Conservation (phyloP, 2,888 invertebrate species). For the Eilema depressum region DNA sequence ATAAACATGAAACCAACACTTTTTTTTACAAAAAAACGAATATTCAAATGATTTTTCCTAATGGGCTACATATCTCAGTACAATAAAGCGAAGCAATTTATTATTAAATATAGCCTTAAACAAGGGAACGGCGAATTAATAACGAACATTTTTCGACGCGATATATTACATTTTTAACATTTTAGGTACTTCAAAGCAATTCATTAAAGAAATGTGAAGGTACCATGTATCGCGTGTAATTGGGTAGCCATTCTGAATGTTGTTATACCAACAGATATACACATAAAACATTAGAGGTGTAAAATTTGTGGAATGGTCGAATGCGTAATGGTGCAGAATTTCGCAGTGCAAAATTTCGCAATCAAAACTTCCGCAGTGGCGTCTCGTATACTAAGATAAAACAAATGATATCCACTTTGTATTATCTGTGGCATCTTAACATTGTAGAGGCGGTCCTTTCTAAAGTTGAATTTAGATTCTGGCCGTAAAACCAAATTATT, state of each 20-base stretch:
- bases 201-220: slow-evolving; percentile 13
- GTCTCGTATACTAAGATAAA: neutral
- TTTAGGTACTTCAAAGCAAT: slow-evolving; percentile 8
- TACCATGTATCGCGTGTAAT: neutral
- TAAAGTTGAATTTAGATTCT: neutral
- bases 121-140: neutral
- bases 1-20: no score
- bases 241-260: slow-evolving; percentile 4
- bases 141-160: neutral
- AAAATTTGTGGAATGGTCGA: neutral
- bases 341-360: neutral
- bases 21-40: neutral
- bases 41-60: neutral
- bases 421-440: neutral
- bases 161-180: slow-evolving; percentile 7
- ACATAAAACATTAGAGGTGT: neutral
- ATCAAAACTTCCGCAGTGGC: neutral
- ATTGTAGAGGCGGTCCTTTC: neutral
- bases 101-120: slow-evolving; percentile 10
- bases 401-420: slow-evolving; percentile 1
- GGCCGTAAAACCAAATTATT: neutral
- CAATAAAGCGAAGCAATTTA: neutral
- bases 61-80: neutral
- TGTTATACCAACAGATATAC: slow-evolving; percentile 5
- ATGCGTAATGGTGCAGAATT: neutral